Evolutionary conservation across 2,797 vertebrate species (phyloP).

Genomic region (Mareca penelope): DNA sequence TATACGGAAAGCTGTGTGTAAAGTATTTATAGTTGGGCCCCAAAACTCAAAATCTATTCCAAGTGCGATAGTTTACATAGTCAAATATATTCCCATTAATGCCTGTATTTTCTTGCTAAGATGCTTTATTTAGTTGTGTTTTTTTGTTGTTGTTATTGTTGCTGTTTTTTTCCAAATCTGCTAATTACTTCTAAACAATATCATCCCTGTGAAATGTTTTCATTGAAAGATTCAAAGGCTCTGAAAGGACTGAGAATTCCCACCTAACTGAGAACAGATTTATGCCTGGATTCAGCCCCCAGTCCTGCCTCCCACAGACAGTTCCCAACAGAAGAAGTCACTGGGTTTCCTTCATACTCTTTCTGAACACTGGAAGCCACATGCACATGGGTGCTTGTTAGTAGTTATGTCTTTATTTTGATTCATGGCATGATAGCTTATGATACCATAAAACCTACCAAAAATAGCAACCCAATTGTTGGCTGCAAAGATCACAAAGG

Average conservation of each 20-base stretch:
- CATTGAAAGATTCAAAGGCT: neutral
- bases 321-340: neutral
- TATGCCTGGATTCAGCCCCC: neutral
- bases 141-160: neutral
- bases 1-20: neutral
- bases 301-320: conserved; percentile 4
- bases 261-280: conserved; percentile 16
- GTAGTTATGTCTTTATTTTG: neutral
- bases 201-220: neutral
- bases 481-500: neutral
- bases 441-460: neutral
- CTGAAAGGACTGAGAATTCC: neutral
- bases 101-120: neutral
- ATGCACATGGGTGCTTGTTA: neutral
- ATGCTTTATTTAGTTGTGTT: neutral
- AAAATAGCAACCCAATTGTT: neutral
- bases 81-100: conserved; percentile 19
- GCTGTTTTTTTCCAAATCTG: neutral
- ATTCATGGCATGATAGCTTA: neutral
- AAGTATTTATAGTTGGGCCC: conserved; percentile 35
- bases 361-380: conserved; percentile 2
- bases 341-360: neutral
- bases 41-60: conserved; percentile 32
- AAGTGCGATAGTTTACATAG: conserved; percentile 7
- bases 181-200: neutral